These are phyloP conservation scores for Psittacara wagleri DNA, from an alignment of 2,113 vertebrate genomes.

Conservation along the genomic window DNA sequence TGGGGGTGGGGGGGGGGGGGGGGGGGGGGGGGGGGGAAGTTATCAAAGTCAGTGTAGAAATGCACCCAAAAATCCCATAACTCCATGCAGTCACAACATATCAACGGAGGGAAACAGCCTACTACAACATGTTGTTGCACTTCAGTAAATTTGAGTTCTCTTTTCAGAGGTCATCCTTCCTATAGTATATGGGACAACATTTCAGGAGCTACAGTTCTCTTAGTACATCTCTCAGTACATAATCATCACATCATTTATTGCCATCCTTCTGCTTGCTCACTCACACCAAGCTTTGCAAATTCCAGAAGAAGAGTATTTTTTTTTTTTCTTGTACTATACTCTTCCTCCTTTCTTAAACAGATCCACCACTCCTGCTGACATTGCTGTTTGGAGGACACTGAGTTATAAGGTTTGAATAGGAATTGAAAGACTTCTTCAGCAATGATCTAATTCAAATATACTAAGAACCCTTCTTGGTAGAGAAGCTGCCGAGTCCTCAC, in stretches of 20 bases:
- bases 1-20: rapidly evolving
- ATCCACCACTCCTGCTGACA: neutral
- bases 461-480: neutral
- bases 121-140: neutral
- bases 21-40: rapidly evolving
- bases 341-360: neutral
- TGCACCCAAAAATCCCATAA: neutral
- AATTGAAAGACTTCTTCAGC: neutral
- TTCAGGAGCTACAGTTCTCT: neutral
- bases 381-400: neutral
- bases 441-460: neutral
- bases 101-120: neutral
- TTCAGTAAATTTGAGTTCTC: neutral
- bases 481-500: neutral
- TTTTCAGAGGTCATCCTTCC: neutral
- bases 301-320: neutral
- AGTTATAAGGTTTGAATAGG: neutral
- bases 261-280: neutral
- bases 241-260: neutral
- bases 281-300: neutral
- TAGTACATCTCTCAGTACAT: neutral
- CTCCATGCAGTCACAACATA: neutral
- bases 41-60: neutral
- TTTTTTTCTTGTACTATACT: neutral
- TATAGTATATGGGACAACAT: neutral